These are phyloP conservation scores for Flexamia atlantica DNA, from an alignment of 2,888 invertebrate species.

Conservation along the genomic window DNA sequence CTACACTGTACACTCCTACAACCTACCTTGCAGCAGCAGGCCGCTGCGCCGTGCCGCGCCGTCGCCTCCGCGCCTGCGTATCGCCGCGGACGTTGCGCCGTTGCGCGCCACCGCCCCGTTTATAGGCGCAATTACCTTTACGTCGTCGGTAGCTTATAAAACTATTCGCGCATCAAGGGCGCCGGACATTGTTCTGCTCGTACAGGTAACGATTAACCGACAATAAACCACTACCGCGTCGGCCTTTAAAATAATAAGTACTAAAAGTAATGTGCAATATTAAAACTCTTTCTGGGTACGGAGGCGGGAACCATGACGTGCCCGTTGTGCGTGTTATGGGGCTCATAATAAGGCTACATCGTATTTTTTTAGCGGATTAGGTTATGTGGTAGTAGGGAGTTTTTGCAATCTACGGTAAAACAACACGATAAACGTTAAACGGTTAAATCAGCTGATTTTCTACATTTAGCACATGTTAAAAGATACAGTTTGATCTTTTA, in stretches of 20 bases:
- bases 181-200: constrained; percentile 36
- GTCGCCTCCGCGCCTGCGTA: not conserved
- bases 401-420: too few relatives aligned
- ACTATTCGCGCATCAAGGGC: constrained; percentile 39
- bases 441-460: too few relatives aligned
- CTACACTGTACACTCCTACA: too few relatives aligned
- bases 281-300: not conserved
- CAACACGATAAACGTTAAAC: too few relatives aligned
- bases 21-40: too few relatives aligned
- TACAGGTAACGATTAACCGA: constrained; percentile 46
- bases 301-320: too few relatives aligned
- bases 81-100: not conserved
- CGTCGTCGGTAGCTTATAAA: constrained; percentile 39
- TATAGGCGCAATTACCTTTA: constrained; percentile 42
- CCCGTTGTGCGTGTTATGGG: too few relatives aligned
- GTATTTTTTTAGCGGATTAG: too few relatives aligned
- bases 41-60: not conserved
- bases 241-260: constrained; percentile 36
- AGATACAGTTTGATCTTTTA: too few relatives aligned
- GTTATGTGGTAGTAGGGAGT: too few relatives aligned
- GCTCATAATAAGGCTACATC: too few relatives aligned
- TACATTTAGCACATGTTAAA: too few relatives aligned
- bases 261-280: not conserved
- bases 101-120: not conserved
- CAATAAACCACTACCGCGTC: not conserved